Conservation (phyloP, 2,888 invertebrate genomes). For the Caenorhabditis afra region DNA sequence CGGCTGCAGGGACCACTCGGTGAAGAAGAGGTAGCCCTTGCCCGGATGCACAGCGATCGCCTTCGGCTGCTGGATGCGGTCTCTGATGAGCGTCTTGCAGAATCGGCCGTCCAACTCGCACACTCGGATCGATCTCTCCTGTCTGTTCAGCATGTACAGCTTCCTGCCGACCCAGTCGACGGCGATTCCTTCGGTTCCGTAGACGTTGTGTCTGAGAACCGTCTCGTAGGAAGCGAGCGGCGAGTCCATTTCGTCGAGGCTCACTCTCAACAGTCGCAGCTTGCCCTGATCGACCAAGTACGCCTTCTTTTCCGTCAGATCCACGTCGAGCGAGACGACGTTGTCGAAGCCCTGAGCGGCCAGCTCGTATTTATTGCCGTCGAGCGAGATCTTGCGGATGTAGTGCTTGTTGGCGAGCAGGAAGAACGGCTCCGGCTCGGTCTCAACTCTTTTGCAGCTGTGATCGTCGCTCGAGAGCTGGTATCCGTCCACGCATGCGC, state of each 20-base stretch:
- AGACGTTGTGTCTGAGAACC: conserved; percentile 92
- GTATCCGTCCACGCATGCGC: conserved; percentile 96
- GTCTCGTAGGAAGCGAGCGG: conserved; percentile 85
- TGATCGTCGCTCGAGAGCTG: conserved; percentile 90
- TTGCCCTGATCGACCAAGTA: conserved; percentile 93
- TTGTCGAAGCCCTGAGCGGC: conserved; percentile 90
- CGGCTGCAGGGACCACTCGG: conserved; percentile 91
- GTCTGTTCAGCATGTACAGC: conserved; percentile 96
- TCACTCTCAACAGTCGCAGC: conserved; percentile 77
- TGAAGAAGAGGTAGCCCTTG: conserved; percentile 87
- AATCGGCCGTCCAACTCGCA: conserved; percentile 93
- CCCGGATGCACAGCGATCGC: conserved; percentile 96
- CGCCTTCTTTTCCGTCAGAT: conserved; percentile 86
- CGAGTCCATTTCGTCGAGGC: conserved; percentile 73
- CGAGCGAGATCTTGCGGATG: conserved; percentile 93
- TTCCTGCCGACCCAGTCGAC: conserved; percentile 97
- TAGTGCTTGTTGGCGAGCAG: conserved; percentile 98
- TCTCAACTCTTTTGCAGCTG: conserved; percentile 92
- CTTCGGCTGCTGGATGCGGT: conserved; percentile 92
- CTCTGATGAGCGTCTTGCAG: conserved; percentile 87
- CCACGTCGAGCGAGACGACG: conserved; percentile 96
- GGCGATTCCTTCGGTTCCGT: conserved; percentile 95
- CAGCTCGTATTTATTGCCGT: conserved; percentile 89
- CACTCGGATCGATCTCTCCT: conserved; percentile 95
- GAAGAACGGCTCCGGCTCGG: conserved; percentile 87